A percentile compares a stretch with the other conserved stretches of the same genome.
Evolutionary conservation across 2,888 invertebrate genomes (phyloP).

Genomic region (Criorhina ranunculi): DNA sequence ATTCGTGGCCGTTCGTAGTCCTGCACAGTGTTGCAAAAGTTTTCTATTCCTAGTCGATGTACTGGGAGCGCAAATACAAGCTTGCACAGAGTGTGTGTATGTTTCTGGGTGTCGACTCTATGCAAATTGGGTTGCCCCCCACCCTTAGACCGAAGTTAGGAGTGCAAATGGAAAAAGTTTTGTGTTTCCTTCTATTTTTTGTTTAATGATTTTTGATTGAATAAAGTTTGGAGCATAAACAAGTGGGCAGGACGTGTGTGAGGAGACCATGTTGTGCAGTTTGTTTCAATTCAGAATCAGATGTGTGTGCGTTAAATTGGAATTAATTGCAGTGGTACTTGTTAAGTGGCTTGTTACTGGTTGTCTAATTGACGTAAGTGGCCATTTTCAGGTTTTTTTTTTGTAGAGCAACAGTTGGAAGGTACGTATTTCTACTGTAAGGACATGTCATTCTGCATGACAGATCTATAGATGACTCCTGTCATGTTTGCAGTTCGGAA

Average conservation of each 20-base stretch:
- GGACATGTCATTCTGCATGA: too few relatives aligned
- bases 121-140: conserved; percentile 42
- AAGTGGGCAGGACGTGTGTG: conserved; percentile 13
- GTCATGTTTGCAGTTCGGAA: too few relatives aligned
- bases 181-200: conserved; percentile 17
- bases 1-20: conserved; percentile 15
- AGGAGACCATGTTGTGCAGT: neutral
- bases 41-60: conserved; percentile 15
- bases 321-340: conserved; percentile 54
- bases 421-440: too few relatives aligned
- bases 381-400: neutral
- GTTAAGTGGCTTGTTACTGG: conserved; percentile 27
- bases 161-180: conserved; percentile 63
- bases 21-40: conserved; percentile 33
- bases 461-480: too few relatives aligned
- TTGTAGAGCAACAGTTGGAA: too few relatives aligned
- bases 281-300: neutral
- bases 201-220: conserved; percentile 70
- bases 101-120: conserved; percentile 3
- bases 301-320: conserved; percentile 26
- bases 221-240: conserved; percentile 56
- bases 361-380: conserved; percentile 13
- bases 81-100: conserved; percentile 44
- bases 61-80: conserved; percentile 21
- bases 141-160: conserved; percentile 25